Evolutionary conservation across 2,888 invertebrate species (phyloP).

Genomic region (Clivina fossor): DNA sequence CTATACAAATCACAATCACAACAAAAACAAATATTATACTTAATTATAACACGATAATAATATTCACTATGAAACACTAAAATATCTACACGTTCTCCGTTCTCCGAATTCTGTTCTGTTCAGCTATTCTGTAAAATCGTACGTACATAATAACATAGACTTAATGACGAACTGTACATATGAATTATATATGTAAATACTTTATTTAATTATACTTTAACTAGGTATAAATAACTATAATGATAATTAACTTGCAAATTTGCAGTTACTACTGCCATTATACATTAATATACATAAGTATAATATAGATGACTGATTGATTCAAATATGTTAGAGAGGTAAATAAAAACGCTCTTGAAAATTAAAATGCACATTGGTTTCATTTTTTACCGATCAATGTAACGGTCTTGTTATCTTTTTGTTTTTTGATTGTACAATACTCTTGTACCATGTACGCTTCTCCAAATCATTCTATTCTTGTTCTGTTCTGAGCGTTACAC

Average conservation of each 20-base stretch:
- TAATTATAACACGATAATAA: slow-evolving; percentile 21
- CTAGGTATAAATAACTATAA: too few species aligned
- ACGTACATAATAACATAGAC: too few species aligned
- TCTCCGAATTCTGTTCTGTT: slow-evolving; percentile 26
- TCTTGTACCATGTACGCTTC: too few species aligned
- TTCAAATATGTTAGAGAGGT: slow-evolving; percentile 6
- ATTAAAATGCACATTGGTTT: slow-evolving; percentile 29
- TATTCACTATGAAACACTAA: slow-evolving; percentile 6
- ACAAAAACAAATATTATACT: slow-evolving; percentile 19
- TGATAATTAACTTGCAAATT: too few species aligned
- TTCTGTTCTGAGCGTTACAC: too few species aligned
- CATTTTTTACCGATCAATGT: slow-evolving; percentile 20
- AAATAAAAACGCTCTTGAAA: slow-evolving; percentile 28
- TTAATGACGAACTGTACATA: slow-evolving; percentile 1
- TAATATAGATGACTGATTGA: not conserved
- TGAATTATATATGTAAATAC: not conserved
- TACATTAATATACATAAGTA: not conserved
- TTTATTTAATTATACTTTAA: not conserved
- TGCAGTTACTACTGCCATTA: too few species aligned
- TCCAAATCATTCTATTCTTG: slow-evolving; percentile 1
- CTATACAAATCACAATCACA: slow-evolving; percentile 6
- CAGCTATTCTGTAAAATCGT: not conserved
- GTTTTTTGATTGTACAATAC: too few species aligned
- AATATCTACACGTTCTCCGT: slow-evolving; percentile 4
- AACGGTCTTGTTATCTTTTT: too few species aligned